phyloP scores from a whole-genome alignment of 2,113 vertebrate genomes.

The Haplochromis burtoni region DNA sequence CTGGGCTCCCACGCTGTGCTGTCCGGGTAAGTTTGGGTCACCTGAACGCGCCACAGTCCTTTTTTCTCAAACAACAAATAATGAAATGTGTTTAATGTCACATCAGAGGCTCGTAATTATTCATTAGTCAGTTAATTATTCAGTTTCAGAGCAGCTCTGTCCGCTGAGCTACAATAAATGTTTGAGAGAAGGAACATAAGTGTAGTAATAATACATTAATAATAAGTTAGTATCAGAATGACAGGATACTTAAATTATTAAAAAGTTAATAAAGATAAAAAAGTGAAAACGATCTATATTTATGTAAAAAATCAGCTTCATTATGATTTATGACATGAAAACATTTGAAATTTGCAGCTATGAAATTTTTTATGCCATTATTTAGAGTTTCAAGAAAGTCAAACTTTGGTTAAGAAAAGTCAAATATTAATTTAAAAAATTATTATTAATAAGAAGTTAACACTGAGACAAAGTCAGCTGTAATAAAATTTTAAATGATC shows the following conservation, averaged over 20 bases:
- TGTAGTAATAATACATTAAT: background rate
- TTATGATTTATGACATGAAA: background rate
- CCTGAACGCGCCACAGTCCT: background rate
- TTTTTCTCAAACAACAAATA: background rate
- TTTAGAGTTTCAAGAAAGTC: background rate
- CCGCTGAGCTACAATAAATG: background rate
- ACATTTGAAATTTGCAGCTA: background rate
- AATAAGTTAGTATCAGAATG: background rate
- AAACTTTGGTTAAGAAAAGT: background rate
- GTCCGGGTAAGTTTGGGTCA: slow-evolving; percentile 80
- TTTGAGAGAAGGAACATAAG: background rate
- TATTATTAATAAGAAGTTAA: background rate
- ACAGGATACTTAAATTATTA: background rate
- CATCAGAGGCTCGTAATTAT: background rate
- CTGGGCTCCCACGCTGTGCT: slow-evolving; percentile 89
- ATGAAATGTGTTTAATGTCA: background rate
- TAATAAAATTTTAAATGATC: fast-evolving
- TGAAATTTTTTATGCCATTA: background rate
- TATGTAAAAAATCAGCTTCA: background rate
- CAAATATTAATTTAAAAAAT: fast-evolving
- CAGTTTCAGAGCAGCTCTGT: background rate
- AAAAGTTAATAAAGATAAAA: background rate
- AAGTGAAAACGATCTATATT: background rate
- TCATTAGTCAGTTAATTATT: background rate
- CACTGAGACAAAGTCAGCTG: background rate